Conservation (phyloP, 2,113 vertebrate genomes). For the Thunnus maccoyii region DNA sequence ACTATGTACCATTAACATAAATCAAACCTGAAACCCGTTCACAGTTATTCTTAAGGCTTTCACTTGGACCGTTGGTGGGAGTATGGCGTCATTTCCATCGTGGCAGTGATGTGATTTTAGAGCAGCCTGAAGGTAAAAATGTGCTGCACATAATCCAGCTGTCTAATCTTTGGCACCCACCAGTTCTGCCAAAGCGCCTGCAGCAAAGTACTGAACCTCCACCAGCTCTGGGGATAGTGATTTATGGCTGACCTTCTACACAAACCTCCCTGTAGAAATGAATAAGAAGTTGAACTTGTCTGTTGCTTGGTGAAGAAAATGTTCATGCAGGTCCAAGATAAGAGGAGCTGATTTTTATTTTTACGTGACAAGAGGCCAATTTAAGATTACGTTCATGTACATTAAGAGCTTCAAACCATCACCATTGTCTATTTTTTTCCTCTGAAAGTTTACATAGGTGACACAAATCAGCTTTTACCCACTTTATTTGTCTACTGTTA, state of each 20-base stretch:
- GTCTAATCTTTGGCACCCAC: constrained; percentile 40
- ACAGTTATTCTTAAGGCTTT: constrained; percentile 2
- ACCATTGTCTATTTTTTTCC: no score
- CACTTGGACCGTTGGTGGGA: neutral
- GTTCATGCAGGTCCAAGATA: neutral
- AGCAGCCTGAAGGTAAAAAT: constrained; percentile 25
- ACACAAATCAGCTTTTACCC: no score
- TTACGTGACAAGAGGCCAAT: neutral
- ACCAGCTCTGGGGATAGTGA: constrained; percentile 2
- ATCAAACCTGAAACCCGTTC: neutral
- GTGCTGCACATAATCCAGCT: constrained; percentile 32
- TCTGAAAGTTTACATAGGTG: no score
- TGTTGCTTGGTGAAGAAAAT: constrained; percentile 2
- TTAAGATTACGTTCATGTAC: neutral
- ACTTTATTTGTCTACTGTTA: neutral
- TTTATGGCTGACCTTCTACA: neutral
- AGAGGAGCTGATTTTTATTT: neutral
- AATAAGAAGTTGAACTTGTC: neutral
- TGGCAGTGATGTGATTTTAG: constrained; percentile 13
- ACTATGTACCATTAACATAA: neutral
- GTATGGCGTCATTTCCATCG: constrained; percentile 4
- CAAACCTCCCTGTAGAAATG: constrained; percentile 3
- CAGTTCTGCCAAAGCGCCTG: constrained; percentile 30
- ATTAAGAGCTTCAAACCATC: neutral
- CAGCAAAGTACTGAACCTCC: constrained; percentile 18